A percentile compares a stretch with the other conserved stretches of the same genome.
phyloP scores from a whole-genome alignment of 2,113 vertebrate genomes.

The Rostratula benghalensis region DNA sequence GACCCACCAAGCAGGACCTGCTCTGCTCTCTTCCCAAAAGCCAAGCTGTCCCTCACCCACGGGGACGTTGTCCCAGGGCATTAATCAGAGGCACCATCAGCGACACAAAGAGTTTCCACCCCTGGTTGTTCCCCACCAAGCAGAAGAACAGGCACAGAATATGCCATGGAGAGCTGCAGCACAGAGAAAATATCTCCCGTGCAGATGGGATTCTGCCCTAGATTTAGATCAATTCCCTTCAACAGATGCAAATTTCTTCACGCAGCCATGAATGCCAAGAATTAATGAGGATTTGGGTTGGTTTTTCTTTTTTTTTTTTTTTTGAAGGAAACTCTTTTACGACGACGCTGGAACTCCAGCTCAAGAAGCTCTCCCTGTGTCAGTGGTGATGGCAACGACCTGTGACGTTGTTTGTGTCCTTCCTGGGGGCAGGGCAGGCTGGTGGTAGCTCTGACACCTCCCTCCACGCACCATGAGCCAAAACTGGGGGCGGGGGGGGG shows the following conservation, averaged over 20 bases:
- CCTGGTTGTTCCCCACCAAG: fast-evolving
- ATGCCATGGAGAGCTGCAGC: background rate
- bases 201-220: background rate
- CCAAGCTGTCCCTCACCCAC: fast-evolving
- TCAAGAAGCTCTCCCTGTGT: background rate
- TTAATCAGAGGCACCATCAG: fast-evolving
- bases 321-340: background rate
- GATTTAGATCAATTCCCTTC: background rate
- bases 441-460: background rate
- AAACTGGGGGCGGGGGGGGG: background rate
- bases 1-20: background rate
- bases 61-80: background rate
- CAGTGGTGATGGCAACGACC: background rate
- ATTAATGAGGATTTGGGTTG: background rate
- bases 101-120: background rate
- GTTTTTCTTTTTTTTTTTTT: background rate
- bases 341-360: fast-evolving
- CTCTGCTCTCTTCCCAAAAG: background rate
- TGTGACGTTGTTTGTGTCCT: background rate
- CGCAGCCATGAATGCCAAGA: background rate
- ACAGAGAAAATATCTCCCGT: background rate
- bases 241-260: background rate
- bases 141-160: background rate
- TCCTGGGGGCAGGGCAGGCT: background rate
- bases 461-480: background rate